Conservation (phyloP, 2,113 vertebrate genomes). For the Poecilia latipinna region DNA sequence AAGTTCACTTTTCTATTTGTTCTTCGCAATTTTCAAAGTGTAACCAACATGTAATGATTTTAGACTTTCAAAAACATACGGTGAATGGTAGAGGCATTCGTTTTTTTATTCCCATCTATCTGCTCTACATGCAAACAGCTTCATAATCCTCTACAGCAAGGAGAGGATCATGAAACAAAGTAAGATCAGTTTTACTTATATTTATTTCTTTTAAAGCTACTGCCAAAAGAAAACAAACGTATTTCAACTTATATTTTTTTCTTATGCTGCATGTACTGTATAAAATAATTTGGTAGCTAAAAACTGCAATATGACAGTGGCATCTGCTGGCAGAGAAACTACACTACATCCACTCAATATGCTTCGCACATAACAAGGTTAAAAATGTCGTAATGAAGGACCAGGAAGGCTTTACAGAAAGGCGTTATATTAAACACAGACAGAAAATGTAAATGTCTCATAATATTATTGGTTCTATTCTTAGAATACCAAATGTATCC, state of each 20-base stretch:
- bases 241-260: conserved; percentile 1
- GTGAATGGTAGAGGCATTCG: neutral
- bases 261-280: conserved; percentile 1
- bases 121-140: neutral
- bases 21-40: neutral
- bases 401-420: neutral
- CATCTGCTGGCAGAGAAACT: conserved; percentile 61
- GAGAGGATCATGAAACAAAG: neutral
- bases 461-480: neutral
- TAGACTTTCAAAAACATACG: neutral
- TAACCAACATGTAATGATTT: neutral
- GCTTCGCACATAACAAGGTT: conserved; percentile 1
- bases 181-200: neutral
- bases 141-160: neutral
- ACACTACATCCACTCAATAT: conserved; percentile 19
- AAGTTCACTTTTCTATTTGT: neutral
- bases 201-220: conserved; percentile 21
- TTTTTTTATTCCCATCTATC: neutral
- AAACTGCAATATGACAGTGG: conserved; percentile 42
- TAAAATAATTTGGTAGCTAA: neutral
- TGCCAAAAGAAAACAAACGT: neutral
- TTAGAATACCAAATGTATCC: neutral
- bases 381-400: neutral
- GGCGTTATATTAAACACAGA: neutral
- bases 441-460: neutral